Evolutionary conservation across 2,113 vertebrate genomes (phyloP), one percentile per base, ranked within the genome.

Genomic region (Dipodomys spectabilis): DNA sequence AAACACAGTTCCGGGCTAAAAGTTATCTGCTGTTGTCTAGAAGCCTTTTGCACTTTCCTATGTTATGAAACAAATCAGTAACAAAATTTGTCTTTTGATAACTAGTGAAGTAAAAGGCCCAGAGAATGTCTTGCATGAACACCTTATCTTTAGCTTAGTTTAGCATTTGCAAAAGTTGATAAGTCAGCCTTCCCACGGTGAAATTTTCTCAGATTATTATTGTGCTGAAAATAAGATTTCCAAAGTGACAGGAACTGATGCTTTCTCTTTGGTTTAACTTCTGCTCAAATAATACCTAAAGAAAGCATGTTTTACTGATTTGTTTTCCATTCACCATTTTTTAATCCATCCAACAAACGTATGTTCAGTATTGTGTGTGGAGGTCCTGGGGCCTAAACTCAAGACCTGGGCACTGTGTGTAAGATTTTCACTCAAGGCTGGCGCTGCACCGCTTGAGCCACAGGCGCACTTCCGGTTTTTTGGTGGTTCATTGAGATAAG

Each of bases 171-270:
- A 91, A 35, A 81, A 44, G 20, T 53, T 95, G 60, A 96, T 28
- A 68, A n/a, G 39, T 57, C 53, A 57, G 12, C 15, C 23, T n/a
- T 72, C 82, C n/a, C 30, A 22, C 44, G 10, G 35, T 53, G 91
- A 22, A 45, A 39, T 49, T 78, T 80, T 88, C 12, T 90, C 23
- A 57, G 15, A 64, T 68, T 10, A 53, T 91, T 86, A 53, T 65
- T n/a, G 11, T 90, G n/a, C 32, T 67, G n/a, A 85, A 77, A 82
- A 68, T 82, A 81, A 90, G 20, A 87, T 87, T 93, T 96, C 53
- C 53, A 18, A 57, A 57, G 53, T 57, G 13, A 57, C 15, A 57
- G 49, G 49, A 11, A 49, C 49, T 49, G 49, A 49, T 12, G 49
- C 9, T 49, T 49, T 12, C 49, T 12, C n/a, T 84, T 92, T 88